Evolutionary conservation across 2,113 vertebrate species (phyloP).

Genomic region (Grammomys surdaster): DNA sequence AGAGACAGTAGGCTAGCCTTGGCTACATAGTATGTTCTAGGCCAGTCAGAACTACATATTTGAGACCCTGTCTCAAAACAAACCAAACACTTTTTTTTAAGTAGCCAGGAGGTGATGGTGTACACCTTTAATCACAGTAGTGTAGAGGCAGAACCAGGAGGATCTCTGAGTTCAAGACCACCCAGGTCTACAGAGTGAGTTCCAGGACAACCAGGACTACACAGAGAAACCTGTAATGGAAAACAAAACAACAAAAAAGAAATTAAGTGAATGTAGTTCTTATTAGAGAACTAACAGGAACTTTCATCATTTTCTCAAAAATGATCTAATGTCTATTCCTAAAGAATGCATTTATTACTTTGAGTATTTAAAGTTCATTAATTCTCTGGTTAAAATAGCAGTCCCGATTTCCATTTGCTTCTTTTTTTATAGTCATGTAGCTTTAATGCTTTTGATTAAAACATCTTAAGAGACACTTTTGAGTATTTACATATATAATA

Average conservation of each 20-base stretch:
- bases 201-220: neutral
- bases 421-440: neutral
- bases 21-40: neutral
- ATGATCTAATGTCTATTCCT: neutral
- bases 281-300: neutral
- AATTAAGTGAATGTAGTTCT: neutral
- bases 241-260: neutral
- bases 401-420: neutral
- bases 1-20: neutral
- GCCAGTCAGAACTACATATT: no score
- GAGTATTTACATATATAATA: slow-evolving; percentile 3
- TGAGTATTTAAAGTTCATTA: slow-evolving; percentile 41
- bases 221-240: neutral
- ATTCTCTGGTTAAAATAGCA: slow-evolving; percentile 58
- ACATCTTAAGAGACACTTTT: slow-evolving; percentile 47
- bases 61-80: neutral
- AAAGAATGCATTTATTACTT: neutral
- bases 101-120: neutral
- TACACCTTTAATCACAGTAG: neutral
- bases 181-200: neutral
- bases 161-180: neutral
- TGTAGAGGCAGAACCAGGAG: neutral
- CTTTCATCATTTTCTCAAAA: slow-evolving; percentile 56
- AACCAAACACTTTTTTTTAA: neutral
- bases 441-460: slow-evolving; percentile 28